These are phyloP conservation scores for Epinotia nisella DNA, from an alignment of 2,888 invertebrate genomes.

Conservation along the genomic window DNA sequence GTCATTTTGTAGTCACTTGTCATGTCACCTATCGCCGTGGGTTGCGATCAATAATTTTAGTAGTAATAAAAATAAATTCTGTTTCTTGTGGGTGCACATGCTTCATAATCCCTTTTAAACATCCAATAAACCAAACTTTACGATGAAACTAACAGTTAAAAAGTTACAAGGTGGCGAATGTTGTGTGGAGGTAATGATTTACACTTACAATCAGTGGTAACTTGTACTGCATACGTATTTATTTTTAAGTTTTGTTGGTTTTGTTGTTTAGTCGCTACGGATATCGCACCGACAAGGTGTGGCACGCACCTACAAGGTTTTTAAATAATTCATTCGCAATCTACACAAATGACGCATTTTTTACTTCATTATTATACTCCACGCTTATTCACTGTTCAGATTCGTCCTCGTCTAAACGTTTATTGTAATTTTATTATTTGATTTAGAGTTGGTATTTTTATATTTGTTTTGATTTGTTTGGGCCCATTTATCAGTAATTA, in stretches of 20 bases:
- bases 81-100: conserved; percentile 22
- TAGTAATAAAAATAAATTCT: conserved; percentile 33
- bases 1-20: conserved; percentile 1
- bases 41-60: conserved; percentile 37
- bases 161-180: conserved; percentile 90
- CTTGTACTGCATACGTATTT: conserved; percentile 31
- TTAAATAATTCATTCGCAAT: neutral
- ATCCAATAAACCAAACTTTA: conserved; percentile 46
- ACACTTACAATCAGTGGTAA: conserved; percentile 17
- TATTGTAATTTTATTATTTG: neutral
- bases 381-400: neutral
- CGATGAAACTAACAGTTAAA: conserved; percentile 90
- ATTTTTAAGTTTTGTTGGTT: neutral
- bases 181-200: conserved; percentile 84
- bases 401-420: neutral
- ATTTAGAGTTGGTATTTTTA: neutral
- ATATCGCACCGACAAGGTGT: neutral
- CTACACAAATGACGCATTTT: neutral
- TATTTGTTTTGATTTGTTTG: neutral
- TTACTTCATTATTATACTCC: neutral
- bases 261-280: neutral
- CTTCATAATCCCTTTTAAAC: conserved; percentile 27
- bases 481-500: neutral
- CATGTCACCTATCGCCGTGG: conserved; percentile 7
- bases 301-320: neutral